Percentiles rank a stretch among this genome's conserved stretches.
phyloP scores from a whole-genome alignment of 1,140 invertebrate species.

The Nasonia longicornis region DNA sequence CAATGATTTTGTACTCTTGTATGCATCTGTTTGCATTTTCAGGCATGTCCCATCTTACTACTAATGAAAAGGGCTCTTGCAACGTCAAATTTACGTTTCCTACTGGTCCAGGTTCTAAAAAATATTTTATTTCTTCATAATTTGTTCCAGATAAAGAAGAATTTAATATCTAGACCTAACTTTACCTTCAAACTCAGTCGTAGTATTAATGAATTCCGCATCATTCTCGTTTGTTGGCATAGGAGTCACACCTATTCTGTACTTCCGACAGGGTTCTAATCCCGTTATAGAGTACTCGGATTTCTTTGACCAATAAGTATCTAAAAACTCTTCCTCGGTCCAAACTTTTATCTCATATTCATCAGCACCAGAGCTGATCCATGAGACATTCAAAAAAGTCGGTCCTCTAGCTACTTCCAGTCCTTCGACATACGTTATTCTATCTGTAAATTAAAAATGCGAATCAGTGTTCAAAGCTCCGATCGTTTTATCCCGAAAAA shows the following conservation, averaged over 20 bases:
- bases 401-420: conserved; percentile 9
- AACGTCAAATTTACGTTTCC: conserved; percentile 18
- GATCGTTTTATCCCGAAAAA: background rate
- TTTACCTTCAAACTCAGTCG: conserved; percentile 3
- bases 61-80: conserved; percentile 45
- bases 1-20: conserved; percentile 52
- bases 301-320: background rate
- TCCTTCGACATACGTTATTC: conserved; percentile 10
- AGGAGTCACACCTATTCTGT: conserved; percentile 48
- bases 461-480: background rate
- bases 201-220: background rate
- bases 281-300: conserved; percentile 35
- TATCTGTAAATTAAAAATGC: background rate
- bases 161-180: background rate
- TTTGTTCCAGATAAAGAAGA: background rate
- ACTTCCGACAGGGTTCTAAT: conserved; percentile 49
- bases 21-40: conserved; percentile 50
- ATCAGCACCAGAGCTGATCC: conserved; percentile 39
- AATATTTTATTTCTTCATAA: background rate
- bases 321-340: background rate
- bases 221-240: conserved; percentile 2
- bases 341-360: background rate
- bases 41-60: conserved; percentile 54
- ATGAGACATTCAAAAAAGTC: conserved; percentile 44
- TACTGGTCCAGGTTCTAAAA: conserved; percentile 51